phyloP scores from a whole-genome alignment of 2,797 vertebrate species.

The Numenius phaeopus region DNA sequence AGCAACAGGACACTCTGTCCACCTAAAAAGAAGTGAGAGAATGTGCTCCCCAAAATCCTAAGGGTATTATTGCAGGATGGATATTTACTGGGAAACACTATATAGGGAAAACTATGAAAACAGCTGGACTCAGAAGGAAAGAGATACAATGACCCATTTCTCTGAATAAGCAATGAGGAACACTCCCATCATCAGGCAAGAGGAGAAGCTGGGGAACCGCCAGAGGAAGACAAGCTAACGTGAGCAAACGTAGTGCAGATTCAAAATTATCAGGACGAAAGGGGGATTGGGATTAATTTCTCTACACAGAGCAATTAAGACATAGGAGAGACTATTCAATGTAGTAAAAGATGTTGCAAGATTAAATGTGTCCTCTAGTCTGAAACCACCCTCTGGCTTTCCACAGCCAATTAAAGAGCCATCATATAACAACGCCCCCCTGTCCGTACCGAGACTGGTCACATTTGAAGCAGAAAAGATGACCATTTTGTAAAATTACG shows the following conservation, averaged over 20 bases:
- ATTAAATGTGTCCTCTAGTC: neutral
- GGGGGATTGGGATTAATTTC: neutral
- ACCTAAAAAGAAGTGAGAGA: neutral
- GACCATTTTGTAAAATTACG: neutral
- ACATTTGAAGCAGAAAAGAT: neutral
- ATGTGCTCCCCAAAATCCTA: neutral
- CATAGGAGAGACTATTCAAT: neutral
- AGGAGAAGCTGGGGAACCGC: neutral
- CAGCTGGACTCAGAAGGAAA: neutral
- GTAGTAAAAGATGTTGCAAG: neutral
- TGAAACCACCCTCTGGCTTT: neutral
- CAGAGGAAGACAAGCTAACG: neutral
- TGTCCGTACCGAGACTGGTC: neutral
- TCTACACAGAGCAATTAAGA: slow-evolving; percentile 12
- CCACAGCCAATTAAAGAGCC: neutral
- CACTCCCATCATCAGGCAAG: fast-evolving
- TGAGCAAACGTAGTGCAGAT: neutral
- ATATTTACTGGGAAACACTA: neutral
- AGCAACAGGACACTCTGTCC: neutral
- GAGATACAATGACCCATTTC: too few species aligned
- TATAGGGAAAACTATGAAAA: neutral
- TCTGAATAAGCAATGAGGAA: neutral
- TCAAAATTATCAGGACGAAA: neutral
- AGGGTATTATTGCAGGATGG: neutral
- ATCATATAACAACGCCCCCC: neutral